phyloP scores from a whole-genome alignment of 2,113 vertebrate species.

The Excalfactoria chinensis region DNA sequence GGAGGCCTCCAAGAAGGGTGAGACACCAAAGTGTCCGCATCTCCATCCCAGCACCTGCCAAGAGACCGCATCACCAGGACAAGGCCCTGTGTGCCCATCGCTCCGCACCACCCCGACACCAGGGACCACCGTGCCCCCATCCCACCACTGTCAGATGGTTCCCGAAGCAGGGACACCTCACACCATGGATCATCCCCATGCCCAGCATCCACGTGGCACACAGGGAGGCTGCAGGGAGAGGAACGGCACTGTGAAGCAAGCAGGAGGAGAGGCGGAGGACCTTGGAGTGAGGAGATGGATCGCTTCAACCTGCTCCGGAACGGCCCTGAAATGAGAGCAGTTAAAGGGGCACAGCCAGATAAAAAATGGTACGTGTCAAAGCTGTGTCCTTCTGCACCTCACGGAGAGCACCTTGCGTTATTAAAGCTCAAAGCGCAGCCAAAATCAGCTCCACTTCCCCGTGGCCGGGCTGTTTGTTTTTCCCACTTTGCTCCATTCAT shows the following conservation, averaged over 20 bases:
- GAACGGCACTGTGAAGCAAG: neutral
- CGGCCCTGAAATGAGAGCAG: neutral
- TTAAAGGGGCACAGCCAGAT: neutral
- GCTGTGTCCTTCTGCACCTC: accelerated
- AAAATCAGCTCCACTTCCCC: neutral
- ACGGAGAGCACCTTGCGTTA: neutral
- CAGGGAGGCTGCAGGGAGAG: neutral
- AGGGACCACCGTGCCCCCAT: no score
- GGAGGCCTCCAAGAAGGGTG: neutral
- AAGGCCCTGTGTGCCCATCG: neutral
- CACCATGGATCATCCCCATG: no score
- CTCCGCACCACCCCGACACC: neutral
- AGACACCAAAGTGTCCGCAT: neutral
- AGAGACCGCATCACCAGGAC: neutral
- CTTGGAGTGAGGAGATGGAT: neutral
- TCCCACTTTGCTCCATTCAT: neutral
- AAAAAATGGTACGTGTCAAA: neutral
- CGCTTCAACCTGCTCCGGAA: neutral
- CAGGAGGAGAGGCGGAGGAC: neutral
- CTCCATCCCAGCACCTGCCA: neutral
- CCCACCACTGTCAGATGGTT: no score
- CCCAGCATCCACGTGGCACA: neutral
- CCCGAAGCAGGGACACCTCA: no score
- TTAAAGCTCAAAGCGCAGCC: neutral
- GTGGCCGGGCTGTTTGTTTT: constrained; percentile 32